Percentiles rank a stretch among this genome's conserved stretches.
Evolutionary conservation across 1,140 invertebrate genomes (phyloP).

Genomic region (Papilio polytes): DNA sequence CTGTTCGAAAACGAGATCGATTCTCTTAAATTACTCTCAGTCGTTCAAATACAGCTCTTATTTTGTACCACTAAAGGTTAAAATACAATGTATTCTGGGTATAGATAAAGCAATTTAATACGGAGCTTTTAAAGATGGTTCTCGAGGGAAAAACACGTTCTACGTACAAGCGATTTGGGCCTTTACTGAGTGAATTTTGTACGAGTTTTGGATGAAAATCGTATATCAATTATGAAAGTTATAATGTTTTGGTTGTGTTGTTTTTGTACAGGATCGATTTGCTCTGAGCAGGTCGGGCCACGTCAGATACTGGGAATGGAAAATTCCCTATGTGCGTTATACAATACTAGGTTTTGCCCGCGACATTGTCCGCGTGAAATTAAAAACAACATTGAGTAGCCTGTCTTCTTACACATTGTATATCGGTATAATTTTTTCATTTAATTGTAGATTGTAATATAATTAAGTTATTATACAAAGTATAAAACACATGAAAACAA

Average conservation of each 20-base stretch:
- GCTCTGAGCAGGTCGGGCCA: conserved; percentile 67
- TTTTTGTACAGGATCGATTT: conserved; percentile 70
- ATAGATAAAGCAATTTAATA: conserved; percentile 79
- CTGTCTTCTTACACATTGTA: no score
- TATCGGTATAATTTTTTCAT: no score
- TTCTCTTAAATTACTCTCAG: conserved; percentile 67
- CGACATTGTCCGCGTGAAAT: no score
- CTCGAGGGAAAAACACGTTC: conserved; percentile 77
- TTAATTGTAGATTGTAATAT: no score
- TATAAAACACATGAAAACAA: no score
- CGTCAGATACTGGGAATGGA: conserved; percentile 60
- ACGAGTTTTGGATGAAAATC: conserved; percentile 47
- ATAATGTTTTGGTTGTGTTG: conserved; percentile 52
- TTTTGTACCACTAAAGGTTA: background rate
- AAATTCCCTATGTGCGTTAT: conserved; percentile 48
- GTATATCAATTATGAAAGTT: conserved; percentile 45
- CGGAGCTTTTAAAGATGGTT: conserved; percentile 79
- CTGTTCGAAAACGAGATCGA: conserved; percentile 69
- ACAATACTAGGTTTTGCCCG: background rate
- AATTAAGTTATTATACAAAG: no score
- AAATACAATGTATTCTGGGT: conserved; percentile 43
- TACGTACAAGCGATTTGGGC: conserved; percentile 49
- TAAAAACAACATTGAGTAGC: no score
- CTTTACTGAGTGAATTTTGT: conserved; percentile 37
- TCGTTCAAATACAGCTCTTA: conserved; percentile 47